Evolutionary conservation across 35 echinoderm and acorn worm species (phyloP).

Genomic region (Amphiura filiformis): DNA sequence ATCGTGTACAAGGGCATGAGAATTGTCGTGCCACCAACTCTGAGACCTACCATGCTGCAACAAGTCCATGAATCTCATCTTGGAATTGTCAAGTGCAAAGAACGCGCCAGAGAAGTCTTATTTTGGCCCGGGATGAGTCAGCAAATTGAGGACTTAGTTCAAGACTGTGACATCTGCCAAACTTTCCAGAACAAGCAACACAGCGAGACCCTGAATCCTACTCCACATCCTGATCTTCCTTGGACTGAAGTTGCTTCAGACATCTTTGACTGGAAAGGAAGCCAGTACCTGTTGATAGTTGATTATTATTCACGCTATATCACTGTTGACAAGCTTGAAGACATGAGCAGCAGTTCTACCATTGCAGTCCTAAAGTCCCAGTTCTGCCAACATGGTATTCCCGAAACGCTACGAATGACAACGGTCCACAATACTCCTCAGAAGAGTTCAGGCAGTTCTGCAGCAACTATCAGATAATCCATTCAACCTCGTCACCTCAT

Average conservation of each 20-base stretch:
- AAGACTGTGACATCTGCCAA: conserved; percentile 38
- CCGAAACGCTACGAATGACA: conserved; percentile 59
- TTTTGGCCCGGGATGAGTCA: conserved; percentile 46
- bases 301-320: conserved; percentile 68
- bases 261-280: conserved; percentile 37
- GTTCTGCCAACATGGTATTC: conserved; percentile 62
- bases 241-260: conserved; percentile 58
- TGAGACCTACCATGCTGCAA: conserved; percentile 42
- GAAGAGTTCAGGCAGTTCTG: conserved; percentile 58
- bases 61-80: conserved; percentile 47
- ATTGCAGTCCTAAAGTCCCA: conserved; percentile 39
- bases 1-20: conserved; percentile 68
- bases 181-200: conserved; percentile 28
- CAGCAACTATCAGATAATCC: conserved; percentile 49
- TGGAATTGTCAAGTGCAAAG: conserved; percentile 53
- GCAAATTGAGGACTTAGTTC: conserved; percentile 21
- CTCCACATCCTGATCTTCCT: conserved; percentile 20
- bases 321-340: conserved; percentile 2
- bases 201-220: conserved; percentile 27
- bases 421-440: conserved; percentile 66
- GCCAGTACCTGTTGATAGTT: conserved; percentile 22
- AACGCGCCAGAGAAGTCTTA: conserved; percentile 35
- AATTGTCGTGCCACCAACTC: conserved; percentile 42
- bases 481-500: conserved; percentile 41
- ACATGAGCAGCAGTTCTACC: neutral